These are phyloP conservation scores for Lobophora halterata DNA, from an alignment of 2,888 invertebrate species.

Conservation along the genomic window DNA sequence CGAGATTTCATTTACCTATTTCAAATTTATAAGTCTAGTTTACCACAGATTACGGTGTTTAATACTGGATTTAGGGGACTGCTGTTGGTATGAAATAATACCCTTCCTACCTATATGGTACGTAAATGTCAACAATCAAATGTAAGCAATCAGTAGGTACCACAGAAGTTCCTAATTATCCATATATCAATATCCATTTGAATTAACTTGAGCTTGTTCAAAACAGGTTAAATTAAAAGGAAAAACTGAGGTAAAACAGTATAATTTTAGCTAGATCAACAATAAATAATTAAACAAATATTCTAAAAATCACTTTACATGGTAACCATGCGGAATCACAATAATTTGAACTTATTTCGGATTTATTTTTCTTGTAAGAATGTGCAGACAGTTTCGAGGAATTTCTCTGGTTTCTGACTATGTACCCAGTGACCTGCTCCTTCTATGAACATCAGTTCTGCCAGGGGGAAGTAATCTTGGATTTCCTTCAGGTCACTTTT, in stretches of 20 bases:
- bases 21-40: too few relatives aligned
- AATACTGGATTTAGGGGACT: too few relatives aligned
- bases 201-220: neutral
- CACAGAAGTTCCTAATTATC: too few relatives aligned
- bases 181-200: too few relatives aligned
- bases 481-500: constrained; percentile 83
- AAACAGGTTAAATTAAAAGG: neutral
- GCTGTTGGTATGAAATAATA: too few relatives aligned
- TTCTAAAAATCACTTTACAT: constrained; percentile 30
- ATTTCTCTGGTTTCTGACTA: constrained; percentile 91
- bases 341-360: constrained; percentile 28
- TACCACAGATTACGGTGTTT: too few relatives aligned
- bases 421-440: constrained; percentile 97
- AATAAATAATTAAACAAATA: constrained; percentile 28
- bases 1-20: too few relatives aligned
- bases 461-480: constrained; percentile 85
- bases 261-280: constrained; percentile 23
- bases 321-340: constrained; percentile 33
- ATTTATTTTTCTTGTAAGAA: constrained; percentile 80
- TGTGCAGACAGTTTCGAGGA: constrained; percentile 82
- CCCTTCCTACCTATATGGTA: too few relatives aligned
- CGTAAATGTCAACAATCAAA: too few relatives aligned
- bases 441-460: constrained; percentile 85
- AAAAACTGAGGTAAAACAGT: constrained; percentile 18
- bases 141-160: too few relatives aligned